Evolutionary conservation across 2,888 invertebrate species (phyloP), one percentile per base, ranked within the genome.

Genomic region (Melanophora roralis): DNA sequence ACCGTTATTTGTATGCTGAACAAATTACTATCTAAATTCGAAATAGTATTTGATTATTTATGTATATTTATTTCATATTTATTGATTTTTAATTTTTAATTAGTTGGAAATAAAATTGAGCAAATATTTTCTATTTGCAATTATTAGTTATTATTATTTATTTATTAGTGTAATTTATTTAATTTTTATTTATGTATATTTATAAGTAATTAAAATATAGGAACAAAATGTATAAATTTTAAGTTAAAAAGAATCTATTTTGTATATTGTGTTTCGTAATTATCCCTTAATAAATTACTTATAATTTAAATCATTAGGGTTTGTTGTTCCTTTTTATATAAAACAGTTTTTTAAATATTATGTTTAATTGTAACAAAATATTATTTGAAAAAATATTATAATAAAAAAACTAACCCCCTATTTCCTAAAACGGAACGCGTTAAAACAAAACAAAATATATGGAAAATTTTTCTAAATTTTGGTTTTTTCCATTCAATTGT

Each of bases 301-400:
- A 6, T 23, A 60, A 19, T 65, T 65, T 59, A 69, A 47, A 53
- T 21, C 55, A 23, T 40, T 36, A 27, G 3, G 38, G 16, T 16
- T 32, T 16, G 12, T 53, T 27, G 47, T 9, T 9, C 32, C 27
- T 21, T 53, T 60, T 19, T 57, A 11, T 36, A 23, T 36, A 1
- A 9, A 40, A 59, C 21, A 69, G 65, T 71, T 67, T 67, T 51
- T 36, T 60, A 27, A 34, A 47, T 69, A 71, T 64, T 55, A 36
- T 11, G 5, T 79, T 62, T 27, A 67, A 65, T 75, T 67, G 62
- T 72, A 62, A 57, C 19, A 27, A 32, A 27, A 49, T 62, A 69
- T 60, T 32, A 32, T 38, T 62, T 67, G 45, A 23, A 43, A 8
- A 23, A 53, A 45, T 38, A 51, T 0, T 5, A 55, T 32, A 38